Evolutionary conservation across 2,888 invertebrate species (phyloP).

Genomic region (Branchipolynoe longqiensis): DNA sequence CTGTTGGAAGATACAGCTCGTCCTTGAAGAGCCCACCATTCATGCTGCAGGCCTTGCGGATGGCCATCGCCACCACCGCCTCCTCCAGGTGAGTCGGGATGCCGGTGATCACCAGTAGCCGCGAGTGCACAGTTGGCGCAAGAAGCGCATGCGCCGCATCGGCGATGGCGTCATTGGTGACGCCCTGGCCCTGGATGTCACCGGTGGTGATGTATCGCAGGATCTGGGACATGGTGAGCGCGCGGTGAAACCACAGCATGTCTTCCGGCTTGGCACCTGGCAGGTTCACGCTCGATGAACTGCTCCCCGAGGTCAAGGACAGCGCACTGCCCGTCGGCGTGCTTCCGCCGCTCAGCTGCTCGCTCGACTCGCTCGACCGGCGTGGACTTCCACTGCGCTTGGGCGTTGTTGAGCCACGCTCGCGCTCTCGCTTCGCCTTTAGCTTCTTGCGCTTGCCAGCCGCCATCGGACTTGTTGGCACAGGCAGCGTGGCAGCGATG

Average conservation of each 20-base stretch:
- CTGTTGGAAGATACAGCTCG: slow-evolving; percentile 77
- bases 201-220: slow-evolving; percentile 75
- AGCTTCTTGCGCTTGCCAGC: slow-evolving; percentile 78
- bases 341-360: slow-evolving; percentile 44
- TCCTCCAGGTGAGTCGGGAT: slow-evolving; percentile 74
- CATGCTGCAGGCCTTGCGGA: slow-evolving; percentile 74
- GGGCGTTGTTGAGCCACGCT: slow-evolving; percentile 63
- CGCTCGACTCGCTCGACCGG: slow-evolving; percentile 59
- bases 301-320: slow-evolving; percentile 48
- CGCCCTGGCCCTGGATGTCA: slow-evolving; percentile 74
- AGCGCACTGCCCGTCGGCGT: slow-evolving; percentile 9
- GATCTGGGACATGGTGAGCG: slow-evolving; percentile 78
- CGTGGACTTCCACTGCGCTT: slow-evolving; percentile 61
- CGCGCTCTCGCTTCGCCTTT: slow-evolving; percentile 75
- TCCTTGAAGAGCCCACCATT: slow-evolving; percentile 77
- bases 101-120: slow-evolving; percentile 78
- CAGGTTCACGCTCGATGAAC: slow-evolving; percentile 62
- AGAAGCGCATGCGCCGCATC: slow-evolving; percentile 75
- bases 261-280: slow-evolving; percentile 73
- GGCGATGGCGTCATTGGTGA: slow-evolving; percentile 74
- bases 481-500: neutral
- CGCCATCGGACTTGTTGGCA: slow-evolving; percentile 71
- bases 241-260: slow-evolving; percentile 79
- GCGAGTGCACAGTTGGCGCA: slow-evolving; percentile 73
- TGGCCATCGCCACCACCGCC: slow-evolving; percentile 71